Evolutionary conservation across 92 coral and sea anemone species (phyloP), one percentile per base, ranked within the genome.

Genomic region (Zoanthus sociatus): DNA sequence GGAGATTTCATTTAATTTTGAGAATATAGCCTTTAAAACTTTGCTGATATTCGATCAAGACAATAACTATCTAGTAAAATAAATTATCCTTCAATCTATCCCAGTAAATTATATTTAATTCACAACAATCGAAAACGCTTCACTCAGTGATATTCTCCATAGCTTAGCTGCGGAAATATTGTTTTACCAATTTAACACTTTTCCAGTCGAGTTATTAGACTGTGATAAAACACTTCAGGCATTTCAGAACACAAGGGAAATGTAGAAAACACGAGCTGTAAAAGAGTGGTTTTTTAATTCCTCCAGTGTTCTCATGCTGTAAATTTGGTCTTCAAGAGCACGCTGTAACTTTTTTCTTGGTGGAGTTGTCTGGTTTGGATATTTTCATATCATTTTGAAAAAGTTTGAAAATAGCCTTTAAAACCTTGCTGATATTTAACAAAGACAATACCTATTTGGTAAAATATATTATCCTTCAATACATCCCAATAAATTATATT

Each of bases 311-410:
- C 0, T 26, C 26, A 97, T 92, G 77, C 96, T 90, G 93, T 97
- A 97, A 77, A 97, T 87, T 86, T 95, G 99, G 66, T 97, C 98
- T 87, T 97, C 98, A 12, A 92, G 86, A 5, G 98, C 92, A 79
- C 96, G 98, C 70, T 97, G 99, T 56, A 97, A 95, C 60, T 95
- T 97, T 58, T 90, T 94, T 42, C 92, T 93, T 13, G 99, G 95
- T 68, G 94, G 93, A 45, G 91, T 93, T 56, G 86, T 90, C 95
- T 95, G 78, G 9, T 6, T 50, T 7, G 55, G 55, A 50, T 6
- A 37, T 37, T 26, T 37, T 37, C 42, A 42, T 33, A 2, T 44
- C n/a, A 20, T 5, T 83, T 56, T 9, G n/a, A 13, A 10, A n/a
- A 26, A 26, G 26, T 26, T 26, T 26, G 26, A 26, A 13, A 51